Evolutionary conservation across 2,797 vertebrate genomes (phyloP), one percentile per base, ranked within the genome.

Genomic region (Paratrypauchen microcephalus): DNA sequence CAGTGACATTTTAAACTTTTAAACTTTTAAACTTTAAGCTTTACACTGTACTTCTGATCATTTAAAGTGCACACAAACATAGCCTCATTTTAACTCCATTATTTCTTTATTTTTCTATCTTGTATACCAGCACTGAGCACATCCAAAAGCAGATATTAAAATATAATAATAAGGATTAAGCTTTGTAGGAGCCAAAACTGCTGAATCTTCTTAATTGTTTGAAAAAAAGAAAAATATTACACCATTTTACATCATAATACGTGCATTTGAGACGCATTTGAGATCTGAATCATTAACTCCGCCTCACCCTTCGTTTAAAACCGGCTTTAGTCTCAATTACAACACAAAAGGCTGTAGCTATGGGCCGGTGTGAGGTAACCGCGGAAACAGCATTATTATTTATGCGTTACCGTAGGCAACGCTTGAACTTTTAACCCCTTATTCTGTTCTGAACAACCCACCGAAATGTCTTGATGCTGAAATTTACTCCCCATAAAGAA

Each of bases 231-330:
- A 9, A 36, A 36, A 52, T 68, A 74, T 78, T 76, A 57, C 82
- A 72, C 41, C n/a, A 12, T 61, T 82, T 85, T 81, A 70, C 78
- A 74, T 83, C 81, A 83, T 80, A 47, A 48, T 47, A 7, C 55
- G 19, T 36, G 73, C 36, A 16, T 72, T 30, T n/a, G n/a, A 23
- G 26, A 12, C 0, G 11, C 21, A 24, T 55, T 55, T 55, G 52
- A 68, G 72, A 62, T 74, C 50, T 69, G 4, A 15, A 69, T 84
- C 84, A 87, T 87, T 84, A 81, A 66, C 64, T 26, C 0, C 52
- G 2, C 32, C 32, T 2, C 13, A 21, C 52, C 63, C 0, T 73
- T 76, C 65, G 5, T 56, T 73, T 68, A 23, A 60, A 74, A 36
- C 12, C 1, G 30, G 23, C 60, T 65, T 57, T 57, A 65, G 19